These are phyloP conservation scores for Vombatus ursinus DNA, from an alignment of 2,113 vertebrate genomes.

Conservation along the genomic window DNA sequence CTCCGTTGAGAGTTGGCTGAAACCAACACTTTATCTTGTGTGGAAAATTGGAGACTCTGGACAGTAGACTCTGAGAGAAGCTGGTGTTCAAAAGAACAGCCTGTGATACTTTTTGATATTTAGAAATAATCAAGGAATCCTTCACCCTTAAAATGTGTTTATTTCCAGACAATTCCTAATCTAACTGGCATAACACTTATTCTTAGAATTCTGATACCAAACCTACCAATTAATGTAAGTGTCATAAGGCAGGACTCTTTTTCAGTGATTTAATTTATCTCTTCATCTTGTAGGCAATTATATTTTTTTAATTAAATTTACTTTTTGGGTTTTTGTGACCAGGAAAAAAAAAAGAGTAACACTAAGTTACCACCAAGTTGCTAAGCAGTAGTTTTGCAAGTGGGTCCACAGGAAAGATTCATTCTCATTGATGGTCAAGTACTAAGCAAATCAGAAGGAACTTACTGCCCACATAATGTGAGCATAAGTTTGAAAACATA, in stretches of 20 bases:
- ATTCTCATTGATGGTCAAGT: conserved; percentile 1
- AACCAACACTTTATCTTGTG: conserved; percentile 50
- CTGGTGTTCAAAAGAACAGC: conserved; percentile 24
- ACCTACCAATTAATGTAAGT: not conserved
- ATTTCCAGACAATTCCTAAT: conserved; percentile 13
- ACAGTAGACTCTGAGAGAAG: conserved; percentile 30
- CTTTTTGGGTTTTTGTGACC: conserved; percentile 23
- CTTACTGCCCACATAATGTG: not conserved
- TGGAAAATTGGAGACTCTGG: conserved; percentile 64
- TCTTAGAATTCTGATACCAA: conserved; percentile 29
- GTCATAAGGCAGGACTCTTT: not conserved
- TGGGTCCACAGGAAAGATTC: conserved; percentile 50
- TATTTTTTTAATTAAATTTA: conserved; percentile 62
- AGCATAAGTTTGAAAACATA: not conserved
- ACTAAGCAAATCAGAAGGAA: not conserved
- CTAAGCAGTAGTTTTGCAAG: conserved; percentile 80
- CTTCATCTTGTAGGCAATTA: conserved; percentile 25
- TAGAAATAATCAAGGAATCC: conserved; percentile 11
- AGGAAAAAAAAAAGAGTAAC: too few species aligned
- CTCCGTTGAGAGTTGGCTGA: conserved; percentile 94
- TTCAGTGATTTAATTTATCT: conserved; percentile 33
- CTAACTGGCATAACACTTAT: not conserved
- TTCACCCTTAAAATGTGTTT: conserved; percentile 22
- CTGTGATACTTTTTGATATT: not conserved
- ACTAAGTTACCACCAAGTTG: conserved; percentile 66